phyloP scores from a whole-genome alignment of 2,888 invertebrate species.

The Drosophila incognita region DNA sequence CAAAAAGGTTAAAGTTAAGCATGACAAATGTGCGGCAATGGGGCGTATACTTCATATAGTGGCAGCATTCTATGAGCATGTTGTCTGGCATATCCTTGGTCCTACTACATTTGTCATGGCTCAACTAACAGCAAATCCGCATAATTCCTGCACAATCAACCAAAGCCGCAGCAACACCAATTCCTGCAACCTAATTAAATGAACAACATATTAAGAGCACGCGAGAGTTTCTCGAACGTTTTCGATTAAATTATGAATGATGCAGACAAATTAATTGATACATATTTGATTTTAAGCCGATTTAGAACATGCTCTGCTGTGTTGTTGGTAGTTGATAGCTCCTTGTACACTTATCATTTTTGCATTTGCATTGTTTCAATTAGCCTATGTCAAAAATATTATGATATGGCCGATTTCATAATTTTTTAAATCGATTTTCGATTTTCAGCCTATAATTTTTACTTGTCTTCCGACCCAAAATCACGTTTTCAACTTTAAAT shows the following conservation, averaged over 20 bases:
- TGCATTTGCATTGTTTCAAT: too few species aligned
- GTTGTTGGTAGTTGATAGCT: background rate
- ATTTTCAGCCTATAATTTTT: too few species aligned
- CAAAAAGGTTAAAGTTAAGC: constrained; percentile 75
- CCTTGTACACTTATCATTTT: background rate
- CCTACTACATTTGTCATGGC: constrained; percentile 37
- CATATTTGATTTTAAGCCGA: background rate
- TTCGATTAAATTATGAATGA: background rate
- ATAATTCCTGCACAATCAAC: constrained; percentile 39
- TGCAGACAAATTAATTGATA: background rate
- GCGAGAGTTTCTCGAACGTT: background rate
- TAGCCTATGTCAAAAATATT: too few species aligned
- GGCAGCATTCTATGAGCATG: constrained; percentile 29
- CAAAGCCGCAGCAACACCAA: constrained; percentile 12
- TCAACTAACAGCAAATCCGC: constrained; percentile 43
- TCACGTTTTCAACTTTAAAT: too few species aligned
- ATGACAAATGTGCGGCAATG: constrained; percentile 61
- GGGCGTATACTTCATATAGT: constrained; percentile 59
- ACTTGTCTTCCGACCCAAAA: too few species aligned
- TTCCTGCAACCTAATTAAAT: constrained; percentile 26
- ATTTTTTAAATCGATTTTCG: too few species aligned
- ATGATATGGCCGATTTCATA: too few species aligned
- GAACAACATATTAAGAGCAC: background rate
- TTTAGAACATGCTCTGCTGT: background rate
- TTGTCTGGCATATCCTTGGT: constrained; percentile 34